These are phyloP conservation scores for Rhinoraja longicauda DNA, from an alignment of 2,797 vertebrate genomes.

Conservation along the genomic window DNA sequence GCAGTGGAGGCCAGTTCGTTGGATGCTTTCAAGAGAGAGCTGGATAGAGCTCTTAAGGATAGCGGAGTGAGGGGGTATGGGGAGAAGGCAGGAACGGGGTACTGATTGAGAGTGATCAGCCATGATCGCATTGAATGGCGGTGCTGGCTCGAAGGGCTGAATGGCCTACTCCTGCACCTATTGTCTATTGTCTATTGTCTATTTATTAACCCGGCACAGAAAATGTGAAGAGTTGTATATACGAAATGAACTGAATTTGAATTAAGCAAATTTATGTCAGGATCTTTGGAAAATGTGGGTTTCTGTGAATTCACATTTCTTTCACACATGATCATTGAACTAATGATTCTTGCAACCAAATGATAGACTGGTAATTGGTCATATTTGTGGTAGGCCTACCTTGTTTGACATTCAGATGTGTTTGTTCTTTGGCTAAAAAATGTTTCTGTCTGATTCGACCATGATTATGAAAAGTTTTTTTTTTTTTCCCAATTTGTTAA, in stretches of 20 bases:
- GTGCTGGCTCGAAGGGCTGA: no score
- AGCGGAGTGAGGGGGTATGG: no score
- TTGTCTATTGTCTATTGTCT: no score
- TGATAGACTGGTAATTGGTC: neutral
- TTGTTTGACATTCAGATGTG: conserved; percentile 1
- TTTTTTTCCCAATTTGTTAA: neutral
- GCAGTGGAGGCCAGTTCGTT: no score
- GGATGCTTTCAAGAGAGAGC: no score
- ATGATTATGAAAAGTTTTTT: neutral
- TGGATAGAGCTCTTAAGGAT: no score
- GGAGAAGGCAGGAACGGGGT: no score
- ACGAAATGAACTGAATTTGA: conserved; percentile 2
- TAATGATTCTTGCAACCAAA: neutral
- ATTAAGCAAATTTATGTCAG: neutral
- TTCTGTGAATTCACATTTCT: neutral
- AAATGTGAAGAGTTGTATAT: neutral
- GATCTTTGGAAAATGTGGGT: conserved; percentile 12
- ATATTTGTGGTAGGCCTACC: neutral
- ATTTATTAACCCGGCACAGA: conserved; percentile 1
- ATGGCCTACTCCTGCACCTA: no score
- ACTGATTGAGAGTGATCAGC: no score
- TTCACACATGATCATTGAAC: conserved; percentile 9
- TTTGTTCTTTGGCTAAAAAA: neutral
- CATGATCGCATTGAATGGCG: no score
- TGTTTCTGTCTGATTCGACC: neutral